Base-by-base conservation (phyloP, 1,140 invertebrate species). In the Pomacea maculata region DNA sequence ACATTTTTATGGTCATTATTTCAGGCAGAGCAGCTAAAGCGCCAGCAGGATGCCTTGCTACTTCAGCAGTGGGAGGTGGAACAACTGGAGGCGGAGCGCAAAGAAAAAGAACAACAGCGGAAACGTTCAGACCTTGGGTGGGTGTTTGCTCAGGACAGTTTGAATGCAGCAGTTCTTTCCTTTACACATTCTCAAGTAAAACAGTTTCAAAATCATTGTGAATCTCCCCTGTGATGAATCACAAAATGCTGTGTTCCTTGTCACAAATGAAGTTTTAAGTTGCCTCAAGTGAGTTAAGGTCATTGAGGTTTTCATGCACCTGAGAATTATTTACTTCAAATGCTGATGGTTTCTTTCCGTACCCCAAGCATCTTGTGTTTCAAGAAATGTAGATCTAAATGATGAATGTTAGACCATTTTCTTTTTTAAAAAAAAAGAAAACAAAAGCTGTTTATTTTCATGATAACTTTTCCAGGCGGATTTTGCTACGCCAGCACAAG, bases 401-500 rank as follows among this genome's bases (percentile, higher is more conserved):
- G 6, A 45, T 45, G 34, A 45, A 4, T 45, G 34, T 45, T 45
- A 45, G 34, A 73, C 1, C 21, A 54, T 52, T 15, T 75, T 8
- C 19, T 17, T 25, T 25, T 25, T 19, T 19, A 45, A n/a, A 12
- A 75, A 75, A 57, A 15, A 75, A 52, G 1, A 75, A 75, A 2
- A 3, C 1, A 15, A 75, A 55, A 55, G 19, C 54, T 55, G 54
- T 75, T 79, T 45, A 52, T 72, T 11, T 76, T 19, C 45, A 17
- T 71, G 17, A 21, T 78, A 15, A 61, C 63, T 15, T n/a, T 6
- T 29, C 52, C 85, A 91, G 90, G 11, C 87, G 90, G 12, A 84
- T 89, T 63, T 78, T 92, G 25, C 80, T 92, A 72, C 78, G 90
- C 45, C 91, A 92, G 80, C 91, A 92, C 78, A 90, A 90, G 75